phyloP scores from a whole-genome alignment of 2,797 vertebrate genomes.

The Platalea minor region DNA sequence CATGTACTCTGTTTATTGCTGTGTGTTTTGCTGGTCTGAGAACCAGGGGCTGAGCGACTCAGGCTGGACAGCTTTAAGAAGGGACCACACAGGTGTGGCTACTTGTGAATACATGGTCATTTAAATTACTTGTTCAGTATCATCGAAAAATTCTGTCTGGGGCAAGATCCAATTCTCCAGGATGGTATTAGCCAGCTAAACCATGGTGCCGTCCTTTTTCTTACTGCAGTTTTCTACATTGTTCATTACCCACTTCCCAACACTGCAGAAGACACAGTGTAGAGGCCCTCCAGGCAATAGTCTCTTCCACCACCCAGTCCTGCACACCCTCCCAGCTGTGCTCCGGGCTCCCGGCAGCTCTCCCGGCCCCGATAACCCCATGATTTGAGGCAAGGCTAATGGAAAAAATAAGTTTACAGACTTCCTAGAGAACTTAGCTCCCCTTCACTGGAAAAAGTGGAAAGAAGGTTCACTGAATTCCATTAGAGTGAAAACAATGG shows the following conservation, averaged over 20 bases:
- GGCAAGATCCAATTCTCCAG: background rate
- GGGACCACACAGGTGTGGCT: background rate
- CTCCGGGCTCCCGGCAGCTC: background rate
- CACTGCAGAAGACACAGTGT: background rate
- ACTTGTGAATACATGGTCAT: background rate
- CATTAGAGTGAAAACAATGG: background rate
- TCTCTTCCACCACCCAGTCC: background rate
- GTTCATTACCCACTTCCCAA: background rate
- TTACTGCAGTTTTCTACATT: background rate
- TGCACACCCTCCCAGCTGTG: background rate
- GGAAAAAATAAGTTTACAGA: background rate
- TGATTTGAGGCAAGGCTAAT: background rate
- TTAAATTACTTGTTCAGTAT: background rate
- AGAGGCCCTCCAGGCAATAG: background rate
- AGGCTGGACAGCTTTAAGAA: background rate
- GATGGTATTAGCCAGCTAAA: background rate
- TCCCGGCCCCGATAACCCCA: fast-evolving
- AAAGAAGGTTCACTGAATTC: background rate
- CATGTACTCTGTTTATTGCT: fast-evolving
- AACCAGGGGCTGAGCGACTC: background rate
- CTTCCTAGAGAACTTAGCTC: background rate
- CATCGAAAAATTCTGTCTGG: background rate
- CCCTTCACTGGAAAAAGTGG: background rate
- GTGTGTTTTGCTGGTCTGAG: background rate
- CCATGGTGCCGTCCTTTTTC: background rate